Conservation (phyloP, 53 echinoderm and acorn worm genomes). For the Pentamera pediparva region DNA sequence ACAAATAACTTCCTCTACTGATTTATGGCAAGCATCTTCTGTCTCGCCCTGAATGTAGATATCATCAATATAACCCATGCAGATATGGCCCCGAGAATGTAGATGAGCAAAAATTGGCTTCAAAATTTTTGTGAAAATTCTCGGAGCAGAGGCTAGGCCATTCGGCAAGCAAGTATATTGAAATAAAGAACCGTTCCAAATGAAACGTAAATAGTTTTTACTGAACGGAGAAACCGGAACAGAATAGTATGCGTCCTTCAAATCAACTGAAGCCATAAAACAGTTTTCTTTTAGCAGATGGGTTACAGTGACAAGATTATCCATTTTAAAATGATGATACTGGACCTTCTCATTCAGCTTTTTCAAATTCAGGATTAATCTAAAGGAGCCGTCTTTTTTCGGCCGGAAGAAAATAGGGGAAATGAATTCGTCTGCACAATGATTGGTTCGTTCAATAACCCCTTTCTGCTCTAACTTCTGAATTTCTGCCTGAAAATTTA, state of each 20-base stretch:
- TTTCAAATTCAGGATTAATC: slow-evolving; percentile 17
- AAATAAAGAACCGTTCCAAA: not conserved
- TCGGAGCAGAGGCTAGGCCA: not conserved
- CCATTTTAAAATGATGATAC: slow-evolving; percentile 28
- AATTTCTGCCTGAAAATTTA: not conserved
- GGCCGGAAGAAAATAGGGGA: not conserved
- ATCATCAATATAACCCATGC: slow-evolving; percentile 20
- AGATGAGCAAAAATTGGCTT: not conserved
- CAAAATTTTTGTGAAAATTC: slow-evolving; percentile 1
- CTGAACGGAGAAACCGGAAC: not conserved
- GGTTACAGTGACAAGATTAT: not conserved
- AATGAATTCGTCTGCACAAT: not conserved
- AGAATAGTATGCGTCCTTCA: slow-evolving; percentile 5
- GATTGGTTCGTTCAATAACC: not conserved
- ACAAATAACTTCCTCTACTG: not conserved
- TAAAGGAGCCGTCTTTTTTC: not conserved
- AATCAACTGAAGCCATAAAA: slow-evolving; percentile 14
- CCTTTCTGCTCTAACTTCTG: not conserved
- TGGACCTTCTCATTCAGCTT: slow-evolving; percentile 10
- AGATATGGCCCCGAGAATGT: not conserved
- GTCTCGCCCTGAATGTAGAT: not conserved
- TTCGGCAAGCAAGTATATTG: slow-evolving; percentile 23
- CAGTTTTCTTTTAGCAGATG: not conserved
- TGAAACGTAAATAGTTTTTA: not conserved
- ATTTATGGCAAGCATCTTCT: not conserved